These are phyloP conservation scores for Malthinus seriepunctatus DNA, from an alignment of 2,888 invertebrate genomes.

Conservation along the genomic window DNA sequence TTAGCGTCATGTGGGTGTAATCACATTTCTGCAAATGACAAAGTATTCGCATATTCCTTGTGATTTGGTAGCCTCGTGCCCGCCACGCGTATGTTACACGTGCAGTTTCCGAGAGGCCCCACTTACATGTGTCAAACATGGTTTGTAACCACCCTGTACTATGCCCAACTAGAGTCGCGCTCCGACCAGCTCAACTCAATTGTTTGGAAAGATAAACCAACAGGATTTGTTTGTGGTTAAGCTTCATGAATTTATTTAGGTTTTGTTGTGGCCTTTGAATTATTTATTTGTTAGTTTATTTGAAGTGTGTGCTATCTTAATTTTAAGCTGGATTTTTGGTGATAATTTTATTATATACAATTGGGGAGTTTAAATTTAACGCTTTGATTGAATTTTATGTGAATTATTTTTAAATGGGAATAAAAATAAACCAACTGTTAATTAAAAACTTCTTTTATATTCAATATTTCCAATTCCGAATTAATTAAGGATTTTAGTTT, in stretches of 20 bases:
- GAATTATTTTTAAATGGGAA: no score
- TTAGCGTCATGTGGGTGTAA: slow-evolving; percentile 25
- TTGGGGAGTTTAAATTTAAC: background rate
- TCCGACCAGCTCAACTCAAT: slow-evolving; percentile 41
- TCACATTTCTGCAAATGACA: slow-evolving; percentile 29
- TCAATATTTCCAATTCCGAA: no score
- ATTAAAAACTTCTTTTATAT: no score
- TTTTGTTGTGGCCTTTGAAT: slow-evolving; percentile 46
- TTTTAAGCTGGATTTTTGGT: slow-evolving; percentile 37
- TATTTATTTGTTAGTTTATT: slow-evolving; percentile 49
- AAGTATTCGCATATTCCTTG: slow-evolving; percentile 31
- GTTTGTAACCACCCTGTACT: slow-evolving; percentile 40
- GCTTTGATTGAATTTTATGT: background rate
- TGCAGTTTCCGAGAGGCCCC: slow-evolving; percentile 39
- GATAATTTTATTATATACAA: slow-evolving; percentile 4
- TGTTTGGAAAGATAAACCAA: slow-evolving; percentile 54
- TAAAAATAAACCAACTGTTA: no score
- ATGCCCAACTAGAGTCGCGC: slow-evolving; percentile 7
- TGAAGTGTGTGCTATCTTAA: slow-evolving; percentile 42
- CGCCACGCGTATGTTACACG: slow-evolving; percentile 43
- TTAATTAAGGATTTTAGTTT: no score
- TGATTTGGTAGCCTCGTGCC: slow-evolving; percentile 40
- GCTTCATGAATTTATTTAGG: slow-evolving; percentile 39
- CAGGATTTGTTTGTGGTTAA: slow-evolving; percentile 44
- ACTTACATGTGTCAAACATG: slow-evolving; percentile 54